phyloP scores from a whole-genome alignment of 2,888 invertebrate species.

The Sesia bembeciformis region DNA sequence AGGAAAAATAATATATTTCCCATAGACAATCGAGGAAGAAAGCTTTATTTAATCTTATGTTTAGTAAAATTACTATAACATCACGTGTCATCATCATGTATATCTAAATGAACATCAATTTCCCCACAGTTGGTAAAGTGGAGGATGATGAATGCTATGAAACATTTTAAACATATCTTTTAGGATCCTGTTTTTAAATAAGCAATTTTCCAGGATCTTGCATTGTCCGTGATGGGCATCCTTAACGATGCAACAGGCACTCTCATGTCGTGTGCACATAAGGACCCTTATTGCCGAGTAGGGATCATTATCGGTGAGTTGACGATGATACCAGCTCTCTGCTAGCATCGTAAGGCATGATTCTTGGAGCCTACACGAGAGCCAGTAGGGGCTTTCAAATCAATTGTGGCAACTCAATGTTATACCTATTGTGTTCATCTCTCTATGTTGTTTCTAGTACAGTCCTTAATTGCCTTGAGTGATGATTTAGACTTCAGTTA shows the following conservation, averaged over 20 bases:
- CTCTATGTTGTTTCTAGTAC: background rate
- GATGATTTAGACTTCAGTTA: too few species aligned
- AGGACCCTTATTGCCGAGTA: constrained; percentile 83
- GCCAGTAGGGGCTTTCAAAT: constrained; percentile 50
- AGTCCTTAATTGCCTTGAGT: too few species aligned
- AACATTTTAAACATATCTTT: too few species aligned
- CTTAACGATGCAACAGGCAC: constrained; percentile 96
- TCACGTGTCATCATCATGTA: background rate
- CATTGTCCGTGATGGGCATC: constrained; percentile 90
- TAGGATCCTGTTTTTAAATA: background rate
- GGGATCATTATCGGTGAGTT: constrained; percentile 89
- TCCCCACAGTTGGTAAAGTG: too few species aligned
- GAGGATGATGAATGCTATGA: too few species aligned
- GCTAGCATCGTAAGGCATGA: constrained; percentile 49
- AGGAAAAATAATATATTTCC: too few species aligned
- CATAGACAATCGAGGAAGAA: too few species aligned
- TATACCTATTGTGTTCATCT: background rate
- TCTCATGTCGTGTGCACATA: constrained; percentile 93
- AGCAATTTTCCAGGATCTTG: constrained; percentile 79
- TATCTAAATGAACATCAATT: too few species aligned
- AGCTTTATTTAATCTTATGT: background rate
- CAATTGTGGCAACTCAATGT: constrained; percentile 19
- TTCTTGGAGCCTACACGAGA: constrained; percentile 41
- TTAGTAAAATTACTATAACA: background rate
- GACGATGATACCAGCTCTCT: constrained; percentile 59